Base-by-base conservation (phyloP, 2,888 invertebrate species). In the Trichopoda pennipes region DNA sequence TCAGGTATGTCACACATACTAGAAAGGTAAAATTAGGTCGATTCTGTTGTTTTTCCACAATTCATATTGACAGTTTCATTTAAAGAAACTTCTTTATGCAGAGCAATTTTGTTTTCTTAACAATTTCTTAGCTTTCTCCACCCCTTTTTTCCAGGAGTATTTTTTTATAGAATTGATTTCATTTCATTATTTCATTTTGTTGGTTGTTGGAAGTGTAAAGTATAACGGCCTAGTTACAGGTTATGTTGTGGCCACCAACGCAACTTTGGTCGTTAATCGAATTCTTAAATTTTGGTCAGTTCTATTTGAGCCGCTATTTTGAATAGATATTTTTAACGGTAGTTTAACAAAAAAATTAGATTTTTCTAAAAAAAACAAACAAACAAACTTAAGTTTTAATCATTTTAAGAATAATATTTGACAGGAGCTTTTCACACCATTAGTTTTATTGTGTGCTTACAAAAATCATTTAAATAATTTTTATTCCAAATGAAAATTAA, bases 201-300 rank as follows among this genome's bases (percentile, higher is more conserved):
- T 35, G 53, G 28, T 51, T 56, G 28, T 51, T 56, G 47, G 28
- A 60, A 58, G 23, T 60, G 32, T 72, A 8, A 28, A 28, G 42
- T 78, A 56, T 53, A 80, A 64, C 75, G 69, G 80, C 85, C 84
- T 85, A 84, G 85, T 85, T 84, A 84, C 80, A 61, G 35, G 58
- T 76, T 79, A 19, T 85, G 84, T 64, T 80, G 75, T 87, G 88
- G 86, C 86, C 88, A 88, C 85, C 85, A 85, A 86, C 74, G 84
- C 64, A 84, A 81, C 73, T 84, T 84, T 84, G 79, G 58, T 86
- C 85, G 84, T 82, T 56, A 83, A 84, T 81, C 80, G 74, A 60
- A 80, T 79, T 75, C 55, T 72, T 77, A 60, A 84, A 83, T 80
- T 85, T 61, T 88, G 90, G 89, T 89, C 90, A 90, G 90, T 90